Evolutionary conservation across 92 coral and sea anemone genomes (phyloP).

Genomic region (Parazoanthus swiftii): DNA sequence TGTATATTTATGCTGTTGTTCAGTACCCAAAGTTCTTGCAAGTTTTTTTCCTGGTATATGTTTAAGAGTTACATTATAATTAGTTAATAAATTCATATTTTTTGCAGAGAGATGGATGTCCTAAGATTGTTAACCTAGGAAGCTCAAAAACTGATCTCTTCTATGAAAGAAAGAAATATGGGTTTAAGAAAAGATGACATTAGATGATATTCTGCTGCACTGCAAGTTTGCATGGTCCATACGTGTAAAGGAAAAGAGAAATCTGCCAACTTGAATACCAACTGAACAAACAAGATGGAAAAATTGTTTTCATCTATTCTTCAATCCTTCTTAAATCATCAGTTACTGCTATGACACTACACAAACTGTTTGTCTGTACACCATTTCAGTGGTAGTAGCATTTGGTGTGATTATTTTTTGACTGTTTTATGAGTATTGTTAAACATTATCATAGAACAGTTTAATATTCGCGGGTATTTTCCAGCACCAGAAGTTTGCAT

Average conservation of each 20-base stretch:
- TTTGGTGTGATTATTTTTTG: not conserved
- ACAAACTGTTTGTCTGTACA: no score
- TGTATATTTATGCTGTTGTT: no score
- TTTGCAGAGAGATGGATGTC: constrained; percentile 98
- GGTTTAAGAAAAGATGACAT: constrained; percentile 90
- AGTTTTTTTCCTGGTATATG: no score
- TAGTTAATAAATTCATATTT: not conserved
- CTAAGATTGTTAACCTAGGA: constrained; percentile 97
- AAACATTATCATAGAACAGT: not conserved
- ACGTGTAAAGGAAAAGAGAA: not conserved
- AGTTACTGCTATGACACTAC: not conserved
- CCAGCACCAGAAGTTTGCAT: not conserved
- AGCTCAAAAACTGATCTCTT: constrained; percentile 98
- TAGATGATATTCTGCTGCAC: not conserved
- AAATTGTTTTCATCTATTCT: not conserved
- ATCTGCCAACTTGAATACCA: not conserved
- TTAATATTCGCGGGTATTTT: not conserved
- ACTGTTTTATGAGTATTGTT: not conserved
- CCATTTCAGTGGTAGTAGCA: not conserved
- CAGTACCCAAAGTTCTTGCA: no score
- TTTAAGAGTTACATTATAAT: no score
- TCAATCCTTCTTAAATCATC: no score
- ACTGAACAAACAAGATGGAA: not conserved
- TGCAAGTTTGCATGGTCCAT: not conserved
- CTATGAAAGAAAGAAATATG: constrained; percentile 98